phyloP scores from a whole-genome alignment of 2,113 vertebrate genomes.

The Felis catus region F.catus_Fca126_mat1.0 CM031419.1:99484501-99485000 shows the following conservation, averaged over 20 bases:
- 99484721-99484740: background rate
- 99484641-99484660: background rate
- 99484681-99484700: background rate
- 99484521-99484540: background rate
- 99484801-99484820: background rate
- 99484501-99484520: background rate
- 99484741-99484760: background rate
- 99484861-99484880: background rate
- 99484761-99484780: background rate
- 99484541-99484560: background rate
- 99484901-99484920: constrained; percentile 12
- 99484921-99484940: constrained; percentile 11
- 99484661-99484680: background rate
- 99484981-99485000: background rate
- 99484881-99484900: background rate
- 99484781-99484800: background rate
- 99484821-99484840: background rate
- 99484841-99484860: background rate
- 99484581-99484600: background rate
- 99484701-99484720: background rate
- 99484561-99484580: background rate
- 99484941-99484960: constrained; percentile 29
- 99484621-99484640: background rate
- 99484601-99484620: background rate
- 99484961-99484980: background rate